phyloP scores from a whole-genome alignment of 2,888 invertebrate species.

The Lasius platythorax region DNA sequence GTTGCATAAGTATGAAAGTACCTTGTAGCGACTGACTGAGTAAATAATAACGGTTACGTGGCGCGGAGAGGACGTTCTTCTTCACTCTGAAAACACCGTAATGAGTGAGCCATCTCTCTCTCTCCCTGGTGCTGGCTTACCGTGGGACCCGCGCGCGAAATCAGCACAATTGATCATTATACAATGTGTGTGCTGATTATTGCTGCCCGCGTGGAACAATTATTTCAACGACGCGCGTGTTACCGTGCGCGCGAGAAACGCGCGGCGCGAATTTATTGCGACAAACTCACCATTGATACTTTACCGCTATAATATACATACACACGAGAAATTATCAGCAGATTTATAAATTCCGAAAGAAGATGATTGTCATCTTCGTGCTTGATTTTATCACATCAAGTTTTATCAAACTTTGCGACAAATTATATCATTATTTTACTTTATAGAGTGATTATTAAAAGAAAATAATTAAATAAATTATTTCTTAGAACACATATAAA shows the following conservation, averaged over 20 bases:
- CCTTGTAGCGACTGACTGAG: slow-evolving; percentile 81
- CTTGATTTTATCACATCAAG: not conserved
- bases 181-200: slow-evolving; percentile 62
- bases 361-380: not conserved
- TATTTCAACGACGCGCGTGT: slow-evolving; percentile 52
- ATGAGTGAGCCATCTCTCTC: slow-evolving; percentile 61
- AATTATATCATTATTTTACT: not conserved
- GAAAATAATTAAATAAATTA: not conserved
- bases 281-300: slow-evolving; percentile 15
- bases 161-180: slow-evolving; percentile 69
- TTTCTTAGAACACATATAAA: not conserved
- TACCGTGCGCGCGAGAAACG: slow-evolving; percentile 39
- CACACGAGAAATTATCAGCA: not conserved
- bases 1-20: slow-evolving; percentile 85
- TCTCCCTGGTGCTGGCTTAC: slow-evolving; percentile 44
- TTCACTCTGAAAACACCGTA: slow-evolving; percentile 70
- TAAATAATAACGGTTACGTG: slow-evolving; percentile 85
- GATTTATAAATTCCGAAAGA: not conserved
- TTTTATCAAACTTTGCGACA: not conserved
- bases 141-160: slow-evolving; percentile 69
- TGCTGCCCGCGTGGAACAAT: slow-evolving; percentile 59
- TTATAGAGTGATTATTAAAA: not conserved
- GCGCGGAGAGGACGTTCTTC: slow-evolving; percentile 74
- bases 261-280: not conserved
- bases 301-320: not conserved